phyloP scores from a whole-genome alignment of 2,113 vertebrate genomes.

The Pollimyrus isidori region DNA sequence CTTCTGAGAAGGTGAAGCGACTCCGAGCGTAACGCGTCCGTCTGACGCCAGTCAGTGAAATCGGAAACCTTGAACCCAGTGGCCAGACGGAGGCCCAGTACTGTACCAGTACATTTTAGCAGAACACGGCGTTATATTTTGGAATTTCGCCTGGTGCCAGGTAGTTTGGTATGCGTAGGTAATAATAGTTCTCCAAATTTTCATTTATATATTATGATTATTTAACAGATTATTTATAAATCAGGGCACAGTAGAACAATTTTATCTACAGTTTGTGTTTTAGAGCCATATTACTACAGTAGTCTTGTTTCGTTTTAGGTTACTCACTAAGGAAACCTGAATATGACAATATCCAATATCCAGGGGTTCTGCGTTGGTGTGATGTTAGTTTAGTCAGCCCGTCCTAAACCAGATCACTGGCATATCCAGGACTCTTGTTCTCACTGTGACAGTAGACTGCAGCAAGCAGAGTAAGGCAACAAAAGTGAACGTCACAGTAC shows the following conservation, averaged over 20 bases:
- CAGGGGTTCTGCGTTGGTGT: neutral
- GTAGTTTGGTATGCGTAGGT: neutral
- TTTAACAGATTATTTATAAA: neutral
- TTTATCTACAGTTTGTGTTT: neutral
- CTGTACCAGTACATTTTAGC: slow-evolving; percentile 13
- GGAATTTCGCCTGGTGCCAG: slow-evolving; percentile 12
- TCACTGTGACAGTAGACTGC: neutral
- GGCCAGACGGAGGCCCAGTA: slow-evolving; percentile 49
- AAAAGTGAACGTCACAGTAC: neutral
- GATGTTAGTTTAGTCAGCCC: neutral
- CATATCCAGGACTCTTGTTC: neutral
- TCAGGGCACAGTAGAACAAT: neutral
- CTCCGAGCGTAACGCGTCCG: slow-evolving; percentile 47
- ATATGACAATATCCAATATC: neutral
- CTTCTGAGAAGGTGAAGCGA: slow-evolving; percentile 36
- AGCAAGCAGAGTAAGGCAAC: neutral
- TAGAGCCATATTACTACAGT: neutral
- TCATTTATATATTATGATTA: neutral
- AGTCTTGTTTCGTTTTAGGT: neutral
- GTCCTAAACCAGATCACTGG: neutral
- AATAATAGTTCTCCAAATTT: neutral
- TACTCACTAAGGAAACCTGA: neutral
- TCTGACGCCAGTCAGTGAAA: slow-evolving; percentile 72
- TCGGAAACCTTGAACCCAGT: slow-evolving; percentile 50
- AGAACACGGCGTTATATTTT: slow-evolving; percentile 28